Conservation (phyloP, 2,888 invertebrate genomes). For the Augochlorella aurata region DNA sequence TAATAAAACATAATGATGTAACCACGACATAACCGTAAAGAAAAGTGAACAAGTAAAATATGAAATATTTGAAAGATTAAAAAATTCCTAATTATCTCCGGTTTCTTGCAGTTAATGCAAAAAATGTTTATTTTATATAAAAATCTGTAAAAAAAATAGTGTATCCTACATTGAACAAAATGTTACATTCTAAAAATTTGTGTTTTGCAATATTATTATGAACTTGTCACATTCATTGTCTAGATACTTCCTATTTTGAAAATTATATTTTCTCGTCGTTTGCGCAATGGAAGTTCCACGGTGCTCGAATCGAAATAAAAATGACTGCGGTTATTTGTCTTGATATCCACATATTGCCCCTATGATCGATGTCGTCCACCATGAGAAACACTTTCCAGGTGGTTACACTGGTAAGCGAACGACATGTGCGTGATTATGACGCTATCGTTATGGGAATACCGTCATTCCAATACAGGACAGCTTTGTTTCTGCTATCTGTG, state of each 20-base stretch:
- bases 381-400: slow-evolving; percentile 78
- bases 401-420: slow-evolving; percentile 67
- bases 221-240: not conserved
- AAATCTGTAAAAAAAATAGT: too few species aligned
- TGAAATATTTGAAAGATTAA: too few species aligned
- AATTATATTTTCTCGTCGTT: not conserved
- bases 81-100: too few species aligned
- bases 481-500: slow-evolving; percentile 16
- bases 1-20: not conserved
- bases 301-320: not conserved
- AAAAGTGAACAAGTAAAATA: too few species aligned
- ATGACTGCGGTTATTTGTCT: not conserved
- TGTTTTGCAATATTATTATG: not conserved
- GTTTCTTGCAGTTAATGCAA: too few species aligned
- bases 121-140: too few species aligned
- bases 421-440: slow-evolving; percentile 77
- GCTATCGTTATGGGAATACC: slow-evolving; percentile 78
- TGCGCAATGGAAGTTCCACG: not conserved
- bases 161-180: too few species aligned
- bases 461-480: slow-evolving; percentile 58
- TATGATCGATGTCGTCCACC: slow-evolving; percentile 66
- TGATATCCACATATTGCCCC: slow-evolving; percentile 1
- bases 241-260: not conserved
- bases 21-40: too few species aligned
- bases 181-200: too few species aligned